Percentiles rank a stretch among this genome's conserved stretches.
phyloP scores from a whole-genome alignment of 2,888 invertebrate species.

The Harpalus rufipes region DNA sequence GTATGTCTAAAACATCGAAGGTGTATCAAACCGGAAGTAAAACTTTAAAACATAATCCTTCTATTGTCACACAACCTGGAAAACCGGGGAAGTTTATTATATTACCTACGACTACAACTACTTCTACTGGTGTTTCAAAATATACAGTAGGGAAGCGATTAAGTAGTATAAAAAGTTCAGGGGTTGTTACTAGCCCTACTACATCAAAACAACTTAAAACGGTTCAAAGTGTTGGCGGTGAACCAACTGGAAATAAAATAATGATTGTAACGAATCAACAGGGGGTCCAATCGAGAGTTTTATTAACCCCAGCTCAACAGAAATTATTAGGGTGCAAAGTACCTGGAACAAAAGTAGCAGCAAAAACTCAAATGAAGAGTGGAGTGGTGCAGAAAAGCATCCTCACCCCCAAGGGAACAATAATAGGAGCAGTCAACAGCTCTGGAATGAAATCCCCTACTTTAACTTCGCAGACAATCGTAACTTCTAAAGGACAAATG shows the following conservation, averaged over 20 bases:
- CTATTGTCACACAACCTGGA: slow-evolving; percentile 71
- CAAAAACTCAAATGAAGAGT: slow-evolving; percentile 68
- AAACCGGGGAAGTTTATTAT: slow-evolving; percentile 72
- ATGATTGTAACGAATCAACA: slow-evolving; percentile 84
- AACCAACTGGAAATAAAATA: slow-evolving; percentile 78
- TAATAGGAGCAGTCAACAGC: slow-evolving; percentile 66
- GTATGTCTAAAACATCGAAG: slow-evolving; percentile 68
- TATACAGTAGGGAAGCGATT: slow-evolving; percentile 75
- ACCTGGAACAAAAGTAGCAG: slow-evolving; percentile 62
- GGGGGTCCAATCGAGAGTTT: slow-evolving; percentile 81
- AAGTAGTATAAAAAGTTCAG: slow-evolving; percentile 76
- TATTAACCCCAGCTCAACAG: slow-evolving; percentile 82
- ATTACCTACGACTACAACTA: slow-evolving; percentile 69
- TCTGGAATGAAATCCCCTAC: slow-evolving; percentile 62
- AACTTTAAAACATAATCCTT: slow-evolving; percentile 71
- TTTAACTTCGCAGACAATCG: slow-evolving; percentile 76
- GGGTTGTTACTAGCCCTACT: slow-evolving; percentile 73
- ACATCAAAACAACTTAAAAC: slow-evolving; percentile 76
- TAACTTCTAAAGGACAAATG: slow-evolving; percentile 81
- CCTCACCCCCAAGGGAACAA: slow-evolving; percentile 70
- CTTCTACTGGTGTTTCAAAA: slow-evolving; percentile 70
- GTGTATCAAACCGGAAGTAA: slow-evolving; percentile 70
- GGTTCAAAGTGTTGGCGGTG: slow-evolving; percentile 69
- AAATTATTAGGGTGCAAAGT: slow-evolving; percentile 80
- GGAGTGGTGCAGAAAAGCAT: slow-evolving; percentile 69